Base-by-base conservation (phyloP, 2,888 invertebrate species). In the Neoscelio sp. region DNA sequence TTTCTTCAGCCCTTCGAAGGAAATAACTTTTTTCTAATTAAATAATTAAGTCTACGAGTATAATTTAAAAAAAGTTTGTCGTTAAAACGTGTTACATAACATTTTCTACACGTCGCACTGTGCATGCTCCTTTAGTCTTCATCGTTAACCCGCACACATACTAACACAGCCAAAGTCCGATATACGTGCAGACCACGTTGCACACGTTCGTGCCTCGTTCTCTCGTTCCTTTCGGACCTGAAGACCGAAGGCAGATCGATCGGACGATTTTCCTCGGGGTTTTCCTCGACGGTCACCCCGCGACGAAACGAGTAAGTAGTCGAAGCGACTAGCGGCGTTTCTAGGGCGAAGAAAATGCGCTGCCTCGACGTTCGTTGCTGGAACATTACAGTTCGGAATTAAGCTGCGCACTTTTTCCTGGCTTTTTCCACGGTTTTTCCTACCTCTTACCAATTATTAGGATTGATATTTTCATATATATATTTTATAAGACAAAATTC, bases 241-340 rank as follows among this genome's bases (percentile, higher is more conserved):
- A 88, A 86, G 88, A 87, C 89, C 88, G 88, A 89, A 88, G 88
- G 87, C 88, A 89, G 89, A 89, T 89, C 89, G 89, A 89, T 89
- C 89, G 89, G 85, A 84, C 86, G 89, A 89, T 89, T 89, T 89
- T 89, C 89, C 89, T 88, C 89, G 85, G 87, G 88, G 86, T 89
- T 89, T 89, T 89, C 89, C 88, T 85, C 89, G 82, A 81, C 86
- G 89, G 87, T 88, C 88, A 87, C 86, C 87, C 86, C 87, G 87
- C 88, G 87, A 87, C 84, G 77, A 68, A 78, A 71, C 77, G 81
- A 80, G 73, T 58, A 70, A 82, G 73, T 64, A 75, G 76, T 77
- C 71, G 77, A 65, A 54, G 76, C 77, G 78, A 80, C 80, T 56
- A 44, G 52, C 67, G 64, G 73, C 77, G 82, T 82, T 82, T 82